Base-by-base conservation (phyloP, 2,113 vertebrate species). In the Perca fluviatilis region DNA sequence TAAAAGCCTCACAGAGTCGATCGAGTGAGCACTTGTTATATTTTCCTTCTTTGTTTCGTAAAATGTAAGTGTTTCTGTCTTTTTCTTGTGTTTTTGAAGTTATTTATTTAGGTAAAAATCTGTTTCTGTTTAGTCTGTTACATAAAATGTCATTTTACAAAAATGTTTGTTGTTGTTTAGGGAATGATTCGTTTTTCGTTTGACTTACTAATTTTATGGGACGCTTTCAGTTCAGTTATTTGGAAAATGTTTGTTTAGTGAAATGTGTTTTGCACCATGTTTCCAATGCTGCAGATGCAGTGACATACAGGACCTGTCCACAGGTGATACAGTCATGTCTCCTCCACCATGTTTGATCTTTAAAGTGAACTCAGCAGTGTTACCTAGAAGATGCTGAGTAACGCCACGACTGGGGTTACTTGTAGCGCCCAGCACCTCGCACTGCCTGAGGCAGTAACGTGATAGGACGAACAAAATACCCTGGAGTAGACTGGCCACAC, bases 401-500 rank as follows among this genome's bases (percentile, higher is more conserved):
- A 90, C 63, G 49, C 71, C 49, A 2, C 0, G 6, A 66, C 62
- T 12, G 40, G 46, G 56, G 27, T 46, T 50, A 51, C 63, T 63
- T 36, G 43, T 68, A 30, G 6, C 51, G 30, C 61, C 65, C 78
- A 49, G 54, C 72, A 79, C 74, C 57, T 80, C 12, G n/a, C 74
- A 6, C 82, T 77, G n/a, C 63, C 74, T 79, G 46, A 51, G 30
- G n/a, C 63, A 9, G 87, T 85, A 84, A 90, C 18, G 13, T 50
- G 85, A 94, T 85, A 81, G 30, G 43, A 66, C 6, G 49, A 86
- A 88, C 83, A 75, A 84, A 83, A 89, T 54, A 77, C 82, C 16
- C 49, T 10, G 40, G 54, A 27, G 64, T 80, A 74, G 78, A 73
- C n/a, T 77, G 25, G 66, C 66, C 63, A 61, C 47, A 30, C 58